A percentile compares a stretch with the other conserved stretches of the same genome.
phyloP scores from a whole-genome alignment of 2,888 invertebrate species.

The Timandra comae region DNA sequence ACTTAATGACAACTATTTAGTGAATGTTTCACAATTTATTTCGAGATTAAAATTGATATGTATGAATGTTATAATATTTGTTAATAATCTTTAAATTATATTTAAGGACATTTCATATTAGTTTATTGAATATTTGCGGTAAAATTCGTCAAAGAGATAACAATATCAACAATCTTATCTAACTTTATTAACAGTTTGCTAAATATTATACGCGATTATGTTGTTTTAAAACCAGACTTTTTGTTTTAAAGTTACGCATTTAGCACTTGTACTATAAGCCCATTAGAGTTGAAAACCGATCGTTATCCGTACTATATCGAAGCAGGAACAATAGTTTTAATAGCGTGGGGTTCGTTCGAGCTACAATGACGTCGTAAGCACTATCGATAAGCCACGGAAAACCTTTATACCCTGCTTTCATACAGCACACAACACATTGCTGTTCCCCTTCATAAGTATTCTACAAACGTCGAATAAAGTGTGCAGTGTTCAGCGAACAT shows the following conservation, averaged over 20 bases:
- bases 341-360: slow-evolving; percentile 40
- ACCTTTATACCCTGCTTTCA: slow-evolving; percentile 20
- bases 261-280: slow-evolving; percentile 3
- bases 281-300: slow-evolving; percentile 29
- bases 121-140: too few relatives aligned
- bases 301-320: slow-evolving; percentile 49
- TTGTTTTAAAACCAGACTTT: too few relatives aligned
- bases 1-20: slow-evolving; percentile 37
- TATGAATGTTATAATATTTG: too few relatives aligned
- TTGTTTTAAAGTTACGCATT: too few relatives aligned
- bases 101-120: too few relatives aligned
- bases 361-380: slow-evolving; percentile 44
- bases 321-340: slow-evolving; percentile 55
- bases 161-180: too few relatives aligned
- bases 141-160: too few relatives aligned
- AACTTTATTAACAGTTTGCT: too few relatives aligned
- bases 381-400: slow-evolving; percentile 54
- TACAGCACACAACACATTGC: slow-evolving; percentile 6
- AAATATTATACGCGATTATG: too few relatives aligned
- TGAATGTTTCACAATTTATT: slow-evolving; percentile 42
- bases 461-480: slow-evolving; percentile 5
- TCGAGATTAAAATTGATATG: too few relatives aligned
- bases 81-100: too few relatives aligned
- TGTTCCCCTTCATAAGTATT: background rate
- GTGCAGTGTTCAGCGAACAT: slow-evolving; percentile 23